Evolutionary conservation across 2,113 vertebrate genomes (phyloP).

Genomic region (Panurus biarmicus): DNA sequence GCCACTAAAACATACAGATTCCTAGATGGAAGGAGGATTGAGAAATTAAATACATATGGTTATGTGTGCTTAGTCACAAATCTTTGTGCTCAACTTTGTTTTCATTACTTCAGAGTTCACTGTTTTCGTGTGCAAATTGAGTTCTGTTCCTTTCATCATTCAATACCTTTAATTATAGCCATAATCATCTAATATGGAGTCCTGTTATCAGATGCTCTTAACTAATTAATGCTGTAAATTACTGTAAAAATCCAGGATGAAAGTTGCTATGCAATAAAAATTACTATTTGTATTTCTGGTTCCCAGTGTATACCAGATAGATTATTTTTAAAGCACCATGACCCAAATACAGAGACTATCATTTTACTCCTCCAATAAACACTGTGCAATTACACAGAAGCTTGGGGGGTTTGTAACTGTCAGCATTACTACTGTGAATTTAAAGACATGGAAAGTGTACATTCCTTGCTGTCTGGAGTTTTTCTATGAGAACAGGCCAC

Average conservation of each 20-base stretch:
- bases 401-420: not conserved
- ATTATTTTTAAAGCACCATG: not conserved
- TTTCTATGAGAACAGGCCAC: not conserved
- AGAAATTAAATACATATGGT: not conserved
- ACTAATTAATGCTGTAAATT: conserved; percentile 37
- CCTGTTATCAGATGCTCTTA: conserved; percentile 28
- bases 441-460: not conserved
- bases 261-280: conserved; percentile 9
- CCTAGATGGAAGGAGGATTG: not conserved
- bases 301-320: not conserved
- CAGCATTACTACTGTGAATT: not conserved
- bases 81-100: not conserved
- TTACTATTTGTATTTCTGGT: not conserved
- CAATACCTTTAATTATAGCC: conserved; percentile 27
- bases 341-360: not conserved
- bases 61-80: not conserved
- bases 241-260: not conserved
- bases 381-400: not conserved
- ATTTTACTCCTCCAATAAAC: not conserved
- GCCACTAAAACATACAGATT: not conserved
- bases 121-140: not conserved
- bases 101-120: not conserved
- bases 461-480: not conserved
- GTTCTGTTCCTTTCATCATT: conserved; percentile 12
- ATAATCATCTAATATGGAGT: not conserved